Evolutionary conservation across 2,888 invertebrate genomes (phyloP).

Genomic region (Athalia cordata): DNA sequence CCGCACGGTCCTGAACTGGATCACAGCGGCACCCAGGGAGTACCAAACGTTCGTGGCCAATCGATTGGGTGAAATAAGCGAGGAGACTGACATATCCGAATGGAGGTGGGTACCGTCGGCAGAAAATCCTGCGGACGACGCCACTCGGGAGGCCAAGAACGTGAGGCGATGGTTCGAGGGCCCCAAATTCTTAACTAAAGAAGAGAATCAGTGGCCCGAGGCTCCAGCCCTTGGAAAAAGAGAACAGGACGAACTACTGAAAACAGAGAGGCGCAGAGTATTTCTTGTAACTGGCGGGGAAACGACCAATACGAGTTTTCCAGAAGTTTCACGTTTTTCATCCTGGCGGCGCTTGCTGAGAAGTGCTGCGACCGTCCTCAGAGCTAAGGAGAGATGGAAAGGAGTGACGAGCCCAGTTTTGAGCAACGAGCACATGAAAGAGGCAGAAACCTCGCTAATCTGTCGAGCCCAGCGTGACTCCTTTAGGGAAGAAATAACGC

Average conservation of each 20-base stretch:
- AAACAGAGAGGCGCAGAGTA: background rate
- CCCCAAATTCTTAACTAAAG: conserved; percentile 39
- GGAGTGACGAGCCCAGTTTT: background rate
- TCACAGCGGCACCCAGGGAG: conserved; percentile 48
- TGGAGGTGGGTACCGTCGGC: conserved; percentile 54
- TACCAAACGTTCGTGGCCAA: conserved; percentile 51
- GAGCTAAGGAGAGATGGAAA: background rate
- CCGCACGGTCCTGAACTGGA: conserved; percentile 52
- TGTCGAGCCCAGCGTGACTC: background rate
- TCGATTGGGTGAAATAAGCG: conserved; percentile 54
- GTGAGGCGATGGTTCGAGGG: conserved; percentile 46
- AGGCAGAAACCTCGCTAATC: background rate
- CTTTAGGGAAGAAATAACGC: background rate
- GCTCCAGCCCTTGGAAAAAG: background rate
- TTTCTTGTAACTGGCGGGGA: background rate
- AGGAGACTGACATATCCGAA: conserved; percentile 47
- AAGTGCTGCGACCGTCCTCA: background rate
- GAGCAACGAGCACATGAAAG: background rate
- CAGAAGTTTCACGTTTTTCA: background rate
- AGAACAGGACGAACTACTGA: background rate
- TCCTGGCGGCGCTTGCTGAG: background rate
- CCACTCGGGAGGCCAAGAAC: conserved; percentile 42
- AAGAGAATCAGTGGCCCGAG: background rate
- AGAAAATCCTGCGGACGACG: conserved; percentile 55
- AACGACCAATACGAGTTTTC: background rate